Evolutionary conservation across 1,140 invertebrate species (phyloP).

Genomic region (Drosophila miranda): DNA sequence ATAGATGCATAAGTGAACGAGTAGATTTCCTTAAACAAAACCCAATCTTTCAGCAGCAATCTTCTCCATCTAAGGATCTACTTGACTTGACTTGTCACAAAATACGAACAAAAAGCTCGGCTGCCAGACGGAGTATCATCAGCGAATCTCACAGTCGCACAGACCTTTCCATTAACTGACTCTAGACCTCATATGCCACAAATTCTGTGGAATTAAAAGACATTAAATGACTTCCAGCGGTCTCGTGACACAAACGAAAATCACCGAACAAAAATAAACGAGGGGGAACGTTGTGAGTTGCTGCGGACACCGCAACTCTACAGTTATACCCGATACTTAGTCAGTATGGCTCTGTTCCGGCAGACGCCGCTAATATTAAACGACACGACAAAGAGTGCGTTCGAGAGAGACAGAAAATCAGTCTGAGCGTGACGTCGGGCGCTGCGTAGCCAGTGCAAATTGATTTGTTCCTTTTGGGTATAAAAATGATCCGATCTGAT

Average conservation of each 20-base stretch:
- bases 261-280: constrained; percentile 31
- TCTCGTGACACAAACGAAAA: constrained; percentile 64
- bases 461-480: too few relatives aligned
- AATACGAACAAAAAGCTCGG: constrained; percentile 2
- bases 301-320: too few relatives aligned
- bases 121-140: constrained; percentile 29
- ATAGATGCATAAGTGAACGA: background rate
- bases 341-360: too few relatives aligned
- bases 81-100: constrained; percentile 7
- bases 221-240: constrained; percentile 60
- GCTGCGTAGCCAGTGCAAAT: too few relatives aligned
- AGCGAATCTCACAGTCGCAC: constrained; percentile 57
- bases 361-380: too few relatives aligned
- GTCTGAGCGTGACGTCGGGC: too few relatives aligned
- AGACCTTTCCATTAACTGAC: constrained; percentile 63
- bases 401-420: too few relatives aligned
- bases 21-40: constrained; percentile 11
- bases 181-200: constrained; percentile 48
- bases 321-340: too few relatives aligned
- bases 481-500: too few relatives aligned
- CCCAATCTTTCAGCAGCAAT: constrained; percentile 16
- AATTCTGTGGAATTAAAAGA: constrained; percentile 62
- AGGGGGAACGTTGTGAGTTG: too few relatives aligned
- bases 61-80: constrained; percentile 25
- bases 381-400: too few relatives aligned